These are phyloP conservation scores for Ectropis grisescens DNA, from an alignment of 1,140 invertebrate genomes.

Conservation along the genomic window DNA sequence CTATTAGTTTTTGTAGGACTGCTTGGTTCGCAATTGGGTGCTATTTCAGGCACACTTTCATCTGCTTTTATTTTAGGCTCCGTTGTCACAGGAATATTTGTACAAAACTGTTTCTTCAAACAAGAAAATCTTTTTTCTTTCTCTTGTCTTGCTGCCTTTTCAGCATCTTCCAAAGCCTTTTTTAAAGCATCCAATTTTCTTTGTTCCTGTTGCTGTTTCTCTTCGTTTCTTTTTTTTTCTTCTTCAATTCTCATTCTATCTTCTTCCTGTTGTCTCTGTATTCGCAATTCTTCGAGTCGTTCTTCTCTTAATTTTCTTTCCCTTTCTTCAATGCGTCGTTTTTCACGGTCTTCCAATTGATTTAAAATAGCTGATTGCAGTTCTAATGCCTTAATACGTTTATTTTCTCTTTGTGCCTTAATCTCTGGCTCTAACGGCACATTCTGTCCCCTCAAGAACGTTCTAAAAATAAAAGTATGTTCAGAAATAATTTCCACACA, in stretches of 20 bases:
- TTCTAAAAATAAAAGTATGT: slow-evolving; percentile 47
- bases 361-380: slow-evolving; percentile 80
- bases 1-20: slow-evolving; percentile 51
- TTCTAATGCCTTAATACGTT: slow-evolving; percentile 78
- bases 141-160: slow-evolving; percentile 71
- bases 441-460: slow-evolving; percentile 79
- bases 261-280: slow-evolving; percentile 75
- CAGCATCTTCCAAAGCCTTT: slow-evolving; percentile 74
- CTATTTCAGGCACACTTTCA: slow-evolving; percentile 11
- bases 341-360: slow-evolving; percentile 80
- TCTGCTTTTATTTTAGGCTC: slow-evolving; percentile 19
- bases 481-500: background rate
- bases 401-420: slow-evolving; percentile 76
- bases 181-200: slow-evolving; percentile 72
- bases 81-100: slow-evolving; percentile 8
- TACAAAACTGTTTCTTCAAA: slow-evolving; percentile 31
- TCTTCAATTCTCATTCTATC: slow-evolving; percentile 73
- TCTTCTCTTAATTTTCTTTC: slow-evolving; percentile 74
- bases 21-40: slow-evolving; percentile 24
- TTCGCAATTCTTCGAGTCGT: slow-evolving; percentile 76
- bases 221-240: slow-evolving; percentile 70
- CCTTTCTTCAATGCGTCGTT: slow-evolving; percentile 74
- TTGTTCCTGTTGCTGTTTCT: slow-evolving; percentile 73
- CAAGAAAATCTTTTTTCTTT: slow-evolving; percentile 64
- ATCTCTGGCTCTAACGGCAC: slow-evolving; percentile 77